These are phyloP conservation scores for Atta cephalotes DNA, from an alignment of 1,140 invertebrate species.

Conservation along the genomic window DNA sequence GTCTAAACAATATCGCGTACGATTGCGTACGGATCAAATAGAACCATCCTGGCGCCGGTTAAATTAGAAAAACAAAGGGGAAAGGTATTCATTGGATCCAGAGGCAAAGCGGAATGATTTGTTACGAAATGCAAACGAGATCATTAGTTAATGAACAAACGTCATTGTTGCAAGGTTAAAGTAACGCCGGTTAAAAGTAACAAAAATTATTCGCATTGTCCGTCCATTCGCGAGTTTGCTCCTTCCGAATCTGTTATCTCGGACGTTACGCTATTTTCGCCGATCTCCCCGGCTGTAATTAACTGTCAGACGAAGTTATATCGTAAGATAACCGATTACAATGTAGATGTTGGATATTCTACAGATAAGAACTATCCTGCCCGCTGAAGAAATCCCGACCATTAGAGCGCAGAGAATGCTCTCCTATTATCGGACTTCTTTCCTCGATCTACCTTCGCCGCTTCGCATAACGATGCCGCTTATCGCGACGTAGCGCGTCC, in stretches of 20 bases:
- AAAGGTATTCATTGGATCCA: slow-evolving; percentile 23
- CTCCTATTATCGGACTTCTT: slow-evolving; percentile 51
- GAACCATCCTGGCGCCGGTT: not conserved
- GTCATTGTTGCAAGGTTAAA: not conserved
- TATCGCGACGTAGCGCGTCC: slow-evolving; percentile 49
- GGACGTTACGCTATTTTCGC: not conserved
- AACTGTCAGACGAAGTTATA: slow-evolving; percentile 19
- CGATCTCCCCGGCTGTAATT: slow-evolving; percentile 14
- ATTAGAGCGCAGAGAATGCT: slow-evolving; percentile 23
- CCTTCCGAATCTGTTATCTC: not conserved
- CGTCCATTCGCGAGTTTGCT: not conserved
- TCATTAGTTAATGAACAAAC: slow-evolving; percentile 40
- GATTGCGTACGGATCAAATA: slow-evolving; percentile 20
- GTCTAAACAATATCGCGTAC: slow-evolving; percentile 43
- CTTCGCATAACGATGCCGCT: slow-evolving; percentile 47
- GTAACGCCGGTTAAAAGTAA: not conserved
- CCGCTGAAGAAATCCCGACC: slow-evolving; percentile 1
- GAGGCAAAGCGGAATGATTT: not conserved
- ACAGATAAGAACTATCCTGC: not conserved
- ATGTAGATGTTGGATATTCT: slow-evolving; percentile 20
- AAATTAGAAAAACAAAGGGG: slow-evolving; percentile 16
- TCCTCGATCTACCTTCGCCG: not conserved
- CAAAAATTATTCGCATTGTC: not conserved
- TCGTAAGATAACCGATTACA: slow-evolving; percentile 13
- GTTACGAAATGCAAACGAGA: slow-evolving; percentile 27